These are phyloP conservation scores for Semotilus atromaculatus DNA, from an alignment of 2,797 vertebrate species.

Conservation along the genomic window DNA sequence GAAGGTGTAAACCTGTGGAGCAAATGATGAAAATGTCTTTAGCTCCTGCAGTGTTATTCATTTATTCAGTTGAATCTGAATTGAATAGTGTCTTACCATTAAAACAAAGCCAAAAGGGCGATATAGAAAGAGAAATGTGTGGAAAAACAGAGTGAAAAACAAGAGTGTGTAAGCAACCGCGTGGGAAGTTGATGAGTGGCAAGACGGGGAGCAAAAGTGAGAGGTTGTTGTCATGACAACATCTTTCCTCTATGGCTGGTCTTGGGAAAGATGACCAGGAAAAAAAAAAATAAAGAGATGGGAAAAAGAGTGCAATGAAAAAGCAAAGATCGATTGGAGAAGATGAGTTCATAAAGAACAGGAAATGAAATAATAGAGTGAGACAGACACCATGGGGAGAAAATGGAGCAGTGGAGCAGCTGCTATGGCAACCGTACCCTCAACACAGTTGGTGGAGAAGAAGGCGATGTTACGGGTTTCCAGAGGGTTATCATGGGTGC, in stretches of 20 bases:
- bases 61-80: neutral
- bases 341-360: conserved; percentile 22
- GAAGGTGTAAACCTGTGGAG: no score
- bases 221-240: conserved; percentile 60
- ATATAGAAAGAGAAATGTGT: conserved; percentile 21
- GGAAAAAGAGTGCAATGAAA: conserved; percentile 18
- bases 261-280: conserved; percentile 1
- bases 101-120: neutral
- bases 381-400: neutral
- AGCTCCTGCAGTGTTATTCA: neutral
- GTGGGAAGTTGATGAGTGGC: conserved; percentile 23
- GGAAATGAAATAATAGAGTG: neutral
- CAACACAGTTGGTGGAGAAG: conserved; percentile 94
- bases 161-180: neutral
- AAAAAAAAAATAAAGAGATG: conserved; percentile 11
- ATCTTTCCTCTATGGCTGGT: conserved; percentile 33
- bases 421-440: conserved; percentile 75
- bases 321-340: conserved; percentile 22
- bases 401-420: conserved; percentile 2
- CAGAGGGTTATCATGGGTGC: conserved; percentile 92
- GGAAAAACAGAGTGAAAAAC: neutral
- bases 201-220: conserved; percentile 15
- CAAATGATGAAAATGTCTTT: neutral
- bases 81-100: neutral
- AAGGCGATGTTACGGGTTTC: conserved; percentile 93